A percentile compares a stretch with the other conserved stretches of the same genome.
phyloP scores from a whole-genome alignment of 2,888 invertebrate genomes.

The Lamellibrachia columna region DNA sequence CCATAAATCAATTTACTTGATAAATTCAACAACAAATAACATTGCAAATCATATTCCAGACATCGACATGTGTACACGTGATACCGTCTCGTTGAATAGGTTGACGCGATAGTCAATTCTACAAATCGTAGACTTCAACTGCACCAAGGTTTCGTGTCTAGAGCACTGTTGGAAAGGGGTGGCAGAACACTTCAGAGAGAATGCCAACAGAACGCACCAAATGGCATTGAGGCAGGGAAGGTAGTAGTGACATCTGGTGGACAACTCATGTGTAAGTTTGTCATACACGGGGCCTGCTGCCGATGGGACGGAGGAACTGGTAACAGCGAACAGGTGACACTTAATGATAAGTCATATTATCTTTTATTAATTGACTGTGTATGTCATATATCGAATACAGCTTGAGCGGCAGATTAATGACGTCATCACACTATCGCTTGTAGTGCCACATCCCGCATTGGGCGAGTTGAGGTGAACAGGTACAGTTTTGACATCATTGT shows the following conservation, averaged over 20 bases:
- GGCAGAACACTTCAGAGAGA: too few relatives aligned
- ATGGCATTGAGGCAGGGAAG: conserved; percentile 46
- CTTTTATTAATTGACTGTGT: too few relatives aligned
- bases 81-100: background rate
- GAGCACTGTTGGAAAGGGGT: background rate
- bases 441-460: too few relatives aligned
- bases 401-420: too few relatives aligned
- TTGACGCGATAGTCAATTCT: background rate
- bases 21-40: too few relatives aligned
- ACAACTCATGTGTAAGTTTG: conserved; percentile 46
- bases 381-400: too few relatives aligned
- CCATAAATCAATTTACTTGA: too few relatives aligned
- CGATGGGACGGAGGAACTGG: conserved; percentile 39
- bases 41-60: background rate
- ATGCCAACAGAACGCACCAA: conserved; percentile 29
- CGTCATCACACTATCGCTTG: too few relatives aligned
- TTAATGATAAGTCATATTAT: too few relatives aligned
- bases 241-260: conserved; percentile 46
- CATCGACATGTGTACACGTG: background rate
- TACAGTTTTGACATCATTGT: background rate
- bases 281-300: conserved; percentile 48
- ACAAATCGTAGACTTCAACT: background rate
- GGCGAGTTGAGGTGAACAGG: too few relatives aligned
- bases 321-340: too few relatives aligned
- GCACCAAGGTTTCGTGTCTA: background rate